Base-by-base conservation (phyloP, 2,797 vertebrate genomes). In the Etheostoma nigrum region DNA sequence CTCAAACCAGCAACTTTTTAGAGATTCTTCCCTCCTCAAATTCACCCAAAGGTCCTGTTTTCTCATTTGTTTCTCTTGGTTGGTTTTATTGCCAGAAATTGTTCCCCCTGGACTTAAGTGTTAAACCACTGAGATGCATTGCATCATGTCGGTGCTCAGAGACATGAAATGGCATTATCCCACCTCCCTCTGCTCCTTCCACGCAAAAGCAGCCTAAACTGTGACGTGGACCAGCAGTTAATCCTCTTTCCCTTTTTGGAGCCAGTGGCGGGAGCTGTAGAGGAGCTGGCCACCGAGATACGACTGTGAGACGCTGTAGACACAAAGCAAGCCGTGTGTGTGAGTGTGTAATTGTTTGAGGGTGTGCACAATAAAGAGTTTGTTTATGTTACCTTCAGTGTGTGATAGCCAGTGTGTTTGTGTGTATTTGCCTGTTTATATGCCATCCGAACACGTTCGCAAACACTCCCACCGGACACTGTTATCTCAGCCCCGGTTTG, bases 131-230 rank as follows among this genome's bases (percentile, higher is more conserved):
- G 76, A 88, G 82, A 72, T 60, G 67, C 69, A 78, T 93, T 95
- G 90, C 92, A 93, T 94, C 93, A 93, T 88, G 75, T 76, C 16
- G 45, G 84, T 64, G 84, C 84, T 90, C 88, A 89, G 82, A 88
- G 81, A 93, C 92, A 93, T 91, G 81, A 93, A 95, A 95, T 89
- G 78, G 84, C 85, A 93, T 95, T 94, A 94, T 95, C 93, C 91
- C 92, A 91, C 92, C 83, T 88, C 82, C 84, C 86, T 94, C 88
- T 91, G 86, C 85, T 87, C 75, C 80, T 73, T 93, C 91, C 92
- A 91, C 72, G 81, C 91, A 93, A 83, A 92, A 90, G 89, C 89
- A 74, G 91, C 82, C 91, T 90, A 90, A 94, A 93, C 87, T 82
- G 82, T 92, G 89, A 91, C 72, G 85, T 89, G 92, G 92, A 93